A percentile compares a stretch with the other conserved stretches of the same genome.
Evolutionary conservation across 2,888 invertebrate species (phyloP).

Genomic region (Julus scanicus): DNA sequence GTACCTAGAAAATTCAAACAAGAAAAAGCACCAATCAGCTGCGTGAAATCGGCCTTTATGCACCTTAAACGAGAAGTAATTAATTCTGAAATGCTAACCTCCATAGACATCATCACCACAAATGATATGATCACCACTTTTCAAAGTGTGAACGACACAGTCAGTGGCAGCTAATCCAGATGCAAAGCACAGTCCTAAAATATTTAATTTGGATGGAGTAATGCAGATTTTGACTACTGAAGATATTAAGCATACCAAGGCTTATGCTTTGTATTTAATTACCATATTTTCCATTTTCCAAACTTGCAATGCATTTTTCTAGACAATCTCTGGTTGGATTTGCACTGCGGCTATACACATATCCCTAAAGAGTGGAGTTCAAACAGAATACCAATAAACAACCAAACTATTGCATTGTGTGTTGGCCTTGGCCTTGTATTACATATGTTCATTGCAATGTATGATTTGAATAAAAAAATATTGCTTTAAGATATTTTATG

Average conservation of each 20-base stretch:
- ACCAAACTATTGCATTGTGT: too few species aligned
- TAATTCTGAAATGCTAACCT: conserved; percentile 69
- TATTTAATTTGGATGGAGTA: not conserved
- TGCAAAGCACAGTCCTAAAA: conserved; percentile 72
- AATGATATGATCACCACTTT: conserved; percentile 88
- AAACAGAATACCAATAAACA: too few species aligned
- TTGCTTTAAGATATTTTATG: too few species aligned
- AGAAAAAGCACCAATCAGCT: not conserved
- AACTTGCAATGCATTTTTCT: conserved; percentile 87
- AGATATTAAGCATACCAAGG: not conserved
- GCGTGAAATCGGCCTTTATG: not conserved
- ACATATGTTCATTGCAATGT: too few species aligned
- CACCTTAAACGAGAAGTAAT: not conserved
- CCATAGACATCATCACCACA: conserved; percentile 95
- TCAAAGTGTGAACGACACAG: conserved; percentile 79
- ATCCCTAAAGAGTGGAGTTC: conserved; percentile 73
- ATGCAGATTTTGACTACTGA: not conserved
- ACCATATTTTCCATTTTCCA: conserved; percentile 89
- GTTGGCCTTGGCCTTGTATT: too few species aligned
- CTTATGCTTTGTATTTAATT: conserved; percentile 52
- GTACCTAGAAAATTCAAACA: conserved; percentile 69
- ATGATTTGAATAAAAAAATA: too few species aligned
- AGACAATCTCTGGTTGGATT: conserved; percentile 92
- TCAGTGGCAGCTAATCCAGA: conserved; percentile 92
- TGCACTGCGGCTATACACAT: conserved; percentile 91